Conservation (phyloP, 2,113 vertebrate species). For the Protobothrops mucrosquamatus region DNA sequence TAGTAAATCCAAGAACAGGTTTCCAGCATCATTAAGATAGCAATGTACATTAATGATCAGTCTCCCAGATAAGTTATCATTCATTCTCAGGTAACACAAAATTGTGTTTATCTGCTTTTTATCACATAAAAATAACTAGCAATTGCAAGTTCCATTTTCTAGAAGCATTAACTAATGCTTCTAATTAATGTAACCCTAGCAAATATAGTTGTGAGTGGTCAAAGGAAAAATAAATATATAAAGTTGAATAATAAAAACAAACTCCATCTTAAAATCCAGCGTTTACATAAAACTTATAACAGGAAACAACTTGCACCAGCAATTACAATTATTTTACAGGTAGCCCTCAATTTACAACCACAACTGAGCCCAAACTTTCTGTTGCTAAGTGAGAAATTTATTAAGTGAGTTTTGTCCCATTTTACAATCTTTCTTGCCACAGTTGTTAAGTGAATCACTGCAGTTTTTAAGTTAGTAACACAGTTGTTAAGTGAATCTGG, state of each 20-base stretch:
- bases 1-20: background rate
- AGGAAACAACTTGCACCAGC: background rate
- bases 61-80: background rate
- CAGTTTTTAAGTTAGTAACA: no score
- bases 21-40: slow-evolving; percentile 3
- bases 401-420: no score
- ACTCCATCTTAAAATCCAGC: background rate
- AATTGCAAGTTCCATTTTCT: background rate
- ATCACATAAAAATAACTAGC: slow-evolving; percentile 38
- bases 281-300: background rate
- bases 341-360: no score
- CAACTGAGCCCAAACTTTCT: no score
- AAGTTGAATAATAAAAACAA: background rate
- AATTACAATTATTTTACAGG: background rate
- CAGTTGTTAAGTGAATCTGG: no score
- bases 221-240: background rate
- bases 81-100: slow-evolving; percentile 4
- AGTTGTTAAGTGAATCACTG: no score
- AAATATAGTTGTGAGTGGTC: background rate
- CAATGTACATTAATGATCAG: background rate
- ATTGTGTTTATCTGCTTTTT: slow-evolving; percentile 20
- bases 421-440: no score
- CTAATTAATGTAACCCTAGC: background rate
- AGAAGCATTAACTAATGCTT: slow-evolving; percentile 1
- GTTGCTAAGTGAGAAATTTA: no score